A percentile compares a stretch with the other conserved stretches of the same genome.
phyloP scores from a whole-genome alignment of 2,888 invertebrate genomes.

The Sinodicranocentrus sp. region DNA sequence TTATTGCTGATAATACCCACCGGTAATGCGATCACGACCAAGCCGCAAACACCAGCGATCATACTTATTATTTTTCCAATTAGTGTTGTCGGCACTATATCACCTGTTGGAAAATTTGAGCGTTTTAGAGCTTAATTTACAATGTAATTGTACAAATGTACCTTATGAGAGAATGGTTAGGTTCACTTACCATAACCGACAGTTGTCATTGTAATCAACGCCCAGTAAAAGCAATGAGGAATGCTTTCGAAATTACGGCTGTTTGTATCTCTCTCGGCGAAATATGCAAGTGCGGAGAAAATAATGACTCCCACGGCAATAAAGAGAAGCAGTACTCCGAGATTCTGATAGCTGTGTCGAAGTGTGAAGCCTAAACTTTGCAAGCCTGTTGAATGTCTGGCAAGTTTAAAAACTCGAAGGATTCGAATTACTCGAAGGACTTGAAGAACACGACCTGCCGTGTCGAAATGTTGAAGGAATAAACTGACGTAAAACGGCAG shows the following conservation, averaged over 20 bases:
- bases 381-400: conserved; percentile 66
- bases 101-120: conserved; percentile 37
- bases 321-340: conserved; percentile 66
- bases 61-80: conserved; percentile 63
- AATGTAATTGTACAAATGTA: too few relatives aligned
- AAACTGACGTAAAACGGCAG: conserved; percentile 64
- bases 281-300: conserved; percentile 66
- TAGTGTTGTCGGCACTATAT: conserved; percentile 54
- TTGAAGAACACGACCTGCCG: conserved; percentile 61
- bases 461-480: conserved; percentile 62
- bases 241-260: conserved; percentile 57
- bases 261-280: conserved; percentile 66
- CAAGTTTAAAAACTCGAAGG: conserved; percentile 69
- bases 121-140: too few relatives aligned
- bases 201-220: conserved; percentile 70
- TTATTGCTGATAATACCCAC: conserved; percentile 69
- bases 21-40: conserved; percentile 68
- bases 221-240: conserved; percentile 64
- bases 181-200: conserved; percentile 67
- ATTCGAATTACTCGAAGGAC: conserved; percentile 69
- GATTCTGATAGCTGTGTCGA: conserved; percentile 65
- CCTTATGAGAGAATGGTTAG: too few relatives aligned
- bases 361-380: conserved; percentile 69
- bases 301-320: conserved; percentile 64
- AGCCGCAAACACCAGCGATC: conserved; percentile 61